Conservation (phyloP, 2,113 vertebrate genomes). For the Oriolus oriolus region DNA sequence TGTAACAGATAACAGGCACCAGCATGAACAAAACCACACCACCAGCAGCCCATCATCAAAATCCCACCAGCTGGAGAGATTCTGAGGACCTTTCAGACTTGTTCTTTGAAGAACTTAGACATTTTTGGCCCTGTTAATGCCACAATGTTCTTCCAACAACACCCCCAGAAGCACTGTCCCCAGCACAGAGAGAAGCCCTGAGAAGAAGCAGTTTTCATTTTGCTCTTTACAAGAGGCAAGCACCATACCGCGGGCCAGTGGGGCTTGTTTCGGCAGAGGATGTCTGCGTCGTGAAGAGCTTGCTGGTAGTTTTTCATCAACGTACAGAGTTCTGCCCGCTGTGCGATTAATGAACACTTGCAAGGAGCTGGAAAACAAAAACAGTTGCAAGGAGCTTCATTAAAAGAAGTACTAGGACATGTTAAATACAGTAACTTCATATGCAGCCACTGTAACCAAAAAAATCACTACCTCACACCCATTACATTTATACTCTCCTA, state of each 20-base stretch:
- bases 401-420: not conserved
- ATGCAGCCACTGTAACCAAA: not conserved
- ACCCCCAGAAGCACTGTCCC: not conserved
- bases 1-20: not conserved
- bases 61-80: not conserved
- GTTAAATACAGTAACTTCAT: not conserved
- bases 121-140: not conserved
- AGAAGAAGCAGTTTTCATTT: not conserved
- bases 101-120: not conserved
- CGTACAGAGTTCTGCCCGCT: conserved; percentile 79
- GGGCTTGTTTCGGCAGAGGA: conserved; percentile 77
- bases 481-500: not conserved
- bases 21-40: not conserved
- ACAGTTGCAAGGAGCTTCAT: not conserved
- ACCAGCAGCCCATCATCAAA: not conserved
- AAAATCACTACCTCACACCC: not conserved
- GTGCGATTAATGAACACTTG: conserved; percentile 75
- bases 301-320: conserved; percentile 82
- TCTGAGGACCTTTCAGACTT: not conserved
- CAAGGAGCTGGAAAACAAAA: conserved; percentile 75
- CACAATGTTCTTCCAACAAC: fast-evolving
- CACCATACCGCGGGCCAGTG: conserved; percentile 78
- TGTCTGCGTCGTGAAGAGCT: conserved; percentile 77
- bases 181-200: fast-evolving
- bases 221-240: not conserved